Percentiles rank a stretch among this genome's conserved stretches.
Conservation (phyloP, 2,113 vertebrate species). For the Antigone vipio region DNA sequence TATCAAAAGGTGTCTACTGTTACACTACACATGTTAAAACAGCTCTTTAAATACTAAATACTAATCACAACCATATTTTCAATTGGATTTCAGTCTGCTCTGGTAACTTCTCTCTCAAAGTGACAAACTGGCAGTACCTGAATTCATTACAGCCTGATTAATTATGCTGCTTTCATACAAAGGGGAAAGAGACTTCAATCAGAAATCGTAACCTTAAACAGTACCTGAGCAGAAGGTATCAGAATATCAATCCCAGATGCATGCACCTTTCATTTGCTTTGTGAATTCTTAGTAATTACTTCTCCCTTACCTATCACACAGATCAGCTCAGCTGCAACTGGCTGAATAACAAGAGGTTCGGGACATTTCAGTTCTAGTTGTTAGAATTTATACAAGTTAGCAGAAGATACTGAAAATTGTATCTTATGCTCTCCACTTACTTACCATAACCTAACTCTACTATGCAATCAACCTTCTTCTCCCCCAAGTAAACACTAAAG, state of each 20-base stretch:
- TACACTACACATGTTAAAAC: neutral
- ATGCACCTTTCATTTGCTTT: neutral
- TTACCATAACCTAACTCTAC: neutral
- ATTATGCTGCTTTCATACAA: conserved; percentile 62
- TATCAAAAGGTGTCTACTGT: neutral
- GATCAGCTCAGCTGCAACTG: neutral
- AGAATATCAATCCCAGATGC: neutral
- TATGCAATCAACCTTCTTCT: neutral
- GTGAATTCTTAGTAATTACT: neutral
- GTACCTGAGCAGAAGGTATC: neutral
- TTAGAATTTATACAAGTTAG: neutral
- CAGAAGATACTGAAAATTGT: neutral
- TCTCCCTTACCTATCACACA: neutral
- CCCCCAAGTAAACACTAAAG: neutral
- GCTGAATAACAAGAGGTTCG: neutral
- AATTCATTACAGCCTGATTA: conserved; percentile 72
- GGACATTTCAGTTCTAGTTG: neutral
- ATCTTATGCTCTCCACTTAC: neutral
- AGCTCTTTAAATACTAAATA: conserved; percentile 16
- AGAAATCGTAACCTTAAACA: neutral
- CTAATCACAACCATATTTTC: neutral
- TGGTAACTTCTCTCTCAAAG: conserved; percentile 46
- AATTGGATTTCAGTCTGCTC: conserved; percentile 41
- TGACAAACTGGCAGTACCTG: conserved; percentile 56
- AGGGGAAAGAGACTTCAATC: conserved; percentile 49